Evolutionary conservation across 2,888 invertebrate species (phyloP).

Genomic region (Hedya salicella): DNA sequence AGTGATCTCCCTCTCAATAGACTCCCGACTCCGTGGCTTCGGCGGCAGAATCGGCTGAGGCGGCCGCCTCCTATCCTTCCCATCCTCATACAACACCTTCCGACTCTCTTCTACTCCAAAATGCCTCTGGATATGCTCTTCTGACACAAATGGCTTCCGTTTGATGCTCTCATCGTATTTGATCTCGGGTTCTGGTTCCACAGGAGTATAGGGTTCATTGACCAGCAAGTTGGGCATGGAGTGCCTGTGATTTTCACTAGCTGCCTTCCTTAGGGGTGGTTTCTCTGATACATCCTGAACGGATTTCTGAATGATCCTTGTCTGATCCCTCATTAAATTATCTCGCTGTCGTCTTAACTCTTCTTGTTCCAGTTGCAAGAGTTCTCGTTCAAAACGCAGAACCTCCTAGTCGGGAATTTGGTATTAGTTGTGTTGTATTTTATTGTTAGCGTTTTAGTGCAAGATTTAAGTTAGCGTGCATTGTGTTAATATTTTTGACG

Average conservation of each 20-base stretch:
- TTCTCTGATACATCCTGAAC: slow-evolving; percentile 86
- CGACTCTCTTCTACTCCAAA: slow-evolving; percentile 79
- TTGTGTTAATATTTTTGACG: slow-evolving; percentile 37
- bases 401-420: slow-evolving; percentile 83
- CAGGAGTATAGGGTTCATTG: slow-evolving; percentile 63
- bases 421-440: slow-evolving; percentile 31
- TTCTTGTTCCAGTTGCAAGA: slow-evolving; percentile 91
- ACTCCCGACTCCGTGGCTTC: slow-evolving; percentile 74
- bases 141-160: slow-evolving; percentile 77
- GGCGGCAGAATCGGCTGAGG: slow-evolving; percentile 70
- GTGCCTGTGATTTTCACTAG: slow-evolving; percentile 70
- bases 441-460: slow-evolving; percentile 48
- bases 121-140: slow-evolving; percentile 78
- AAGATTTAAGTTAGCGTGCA: slow-evolving; percentile 59
- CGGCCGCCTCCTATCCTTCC: slow-evolving; percentile 54
- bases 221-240: slow-evolving; percentile 81
- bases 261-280: slow-evolving; percentile 59
- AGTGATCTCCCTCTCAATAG: slow-evolving; percentile 78
- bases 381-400: slow-evolving; percentile 91
- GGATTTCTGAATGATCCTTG: slow-evolving; percentile 85
- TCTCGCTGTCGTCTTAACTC: slow-evolving; percentile 90
- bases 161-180: slow-evolving; percentile 67
- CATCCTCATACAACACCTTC: slow-evolving; percentile 69
- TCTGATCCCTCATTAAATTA: slow-evolving; percentile 88
- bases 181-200: slow-evolving; percentile 60